Base-by-base conservation (phyloP, 1,140 invertebrate species). In the Ooceraea biroi region DNA sequence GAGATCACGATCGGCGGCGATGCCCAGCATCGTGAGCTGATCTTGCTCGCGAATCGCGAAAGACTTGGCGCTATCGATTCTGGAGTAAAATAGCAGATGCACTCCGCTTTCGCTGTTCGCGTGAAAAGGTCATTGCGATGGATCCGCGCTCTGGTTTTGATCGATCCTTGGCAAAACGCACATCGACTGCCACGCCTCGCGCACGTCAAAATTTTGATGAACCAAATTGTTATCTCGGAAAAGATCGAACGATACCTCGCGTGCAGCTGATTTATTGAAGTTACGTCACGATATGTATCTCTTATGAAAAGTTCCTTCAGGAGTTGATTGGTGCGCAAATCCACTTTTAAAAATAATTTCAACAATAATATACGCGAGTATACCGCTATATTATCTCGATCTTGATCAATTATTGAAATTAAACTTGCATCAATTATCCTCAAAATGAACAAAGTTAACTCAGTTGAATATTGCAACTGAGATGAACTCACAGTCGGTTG, bases 31-130 rank as follows among this genome's bases (percentile, higher is more conserved):
- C 74, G 65, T 69, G 69, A 86, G 22, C 19, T 48, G 66, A 84
- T 86, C 57, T 71, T 44, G 14, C 72, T 73, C 52, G 57, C 25
- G 74, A 85, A 83, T 74, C 73, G 41, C 22, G 61, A 69, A 57
- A 78, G 27, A 11, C 30, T 11, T 36, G 3, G 11, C 41, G 11
- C 48, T 44, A 46, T 61, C 52, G 22, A 68, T 68, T 66, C 50
- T 68, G 46, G 17, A 80, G 44, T 57, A 69, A 80, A 80, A 69
- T 22, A 11, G 25, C 66, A 46, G 48, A 71, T 10, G 10, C 57
- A 25, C 36, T 74, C 46, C 10, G 73, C 66, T 88, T 84, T 87
- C 85, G 57, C 85, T 85, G 61, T 76, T 30, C 65, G 14, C 27
- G 50, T 41, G 44, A 12, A 86, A 78, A 84, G 66, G 46, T 73